A percentile compares a stretch with the other conserved stretches of the same genome.
phyloP scores from a whole-genome alignment of 2,888 invertebrate genomes.

The Melieria omissa region DNA sequence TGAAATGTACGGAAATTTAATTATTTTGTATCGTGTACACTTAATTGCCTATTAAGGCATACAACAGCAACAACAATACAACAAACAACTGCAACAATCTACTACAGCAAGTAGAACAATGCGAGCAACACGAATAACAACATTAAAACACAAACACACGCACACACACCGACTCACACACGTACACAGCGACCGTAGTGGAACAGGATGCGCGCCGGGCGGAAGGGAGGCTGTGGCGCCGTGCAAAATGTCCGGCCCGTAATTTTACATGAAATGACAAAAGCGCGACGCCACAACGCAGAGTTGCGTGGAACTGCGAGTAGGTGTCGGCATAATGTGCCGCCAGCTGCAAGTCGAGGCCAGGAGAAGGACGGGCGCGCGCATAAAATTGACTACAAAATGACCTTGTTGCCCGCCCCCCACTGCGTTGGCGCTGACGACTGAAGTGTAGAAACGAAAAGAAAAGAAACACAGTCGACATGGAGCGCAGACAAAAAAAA shows the following conservation, averaged over 20 bases:
- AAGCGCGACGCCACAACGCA: background rate
- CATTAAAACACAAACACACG: background rate
- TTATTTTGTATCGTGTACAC: slow-evolving; percentile 66
- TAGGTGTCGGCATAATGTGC: background rate
- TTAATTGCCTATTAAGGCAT: slow-evolving; percentile 66
- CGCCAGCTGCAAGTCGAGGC: background rate
- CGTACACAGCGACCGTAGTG: background rate
- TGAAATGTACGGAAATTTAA: slow-evolving; percentile 59
- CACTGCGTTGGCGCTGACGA: background rate
- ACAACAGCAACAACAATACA: slow-evolving; percentile 35
- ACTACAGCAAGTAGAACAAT: slow-evolving; percentile 23
- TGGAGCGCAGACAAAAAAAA: background rate
- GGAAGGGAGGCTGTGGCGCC: no score
- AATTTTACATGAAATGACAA: slow-evolving; percentile 12
- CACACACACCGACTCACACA: background rate
- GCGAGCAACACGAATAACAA: slow-evolving; percentile 5
- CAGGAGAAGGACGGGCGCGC: background rate
- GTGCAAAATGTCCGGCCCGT: background rate
- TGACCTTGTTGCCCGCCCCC: slow-evolving; percentile 19
- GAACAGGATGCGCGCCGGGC: no score
- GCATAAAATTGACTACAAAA: slow-evolving; percentile 32
- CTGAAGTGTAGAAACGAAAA: background rate
- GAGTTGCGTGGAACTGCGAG: background rate
- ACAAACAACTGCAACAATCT: slow-evolving; percentile 30
- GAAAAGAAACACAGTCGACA: background rate